Base-by-base conservation (phyloP, 1,140 invertebrate genomes). In the Drosophila athabasca region DNA sequence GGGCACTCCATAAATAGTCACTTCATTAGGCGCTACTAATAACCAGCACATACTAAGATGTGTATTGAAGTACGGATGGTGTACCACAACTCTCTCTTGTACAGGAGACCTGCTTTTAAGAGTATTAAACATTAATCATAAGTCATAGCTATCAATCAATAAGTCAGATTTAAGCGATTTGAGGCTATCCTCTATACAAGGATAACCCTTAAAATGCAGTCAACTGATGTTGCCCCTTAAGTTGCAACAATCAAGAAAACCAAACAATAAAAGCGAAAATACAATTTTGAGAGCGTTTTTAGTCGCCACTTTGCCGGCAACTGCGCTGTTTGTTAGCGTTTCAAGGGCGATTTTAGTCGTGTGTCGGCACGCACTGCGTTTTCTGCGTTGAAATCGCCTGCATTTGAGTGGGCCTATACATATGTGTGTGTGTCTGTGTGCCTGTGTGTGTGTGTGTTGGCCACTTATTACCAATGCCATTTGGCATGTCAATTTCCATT, bases 341-440 rank as follows among this genome's bases (percentile, higher is more conserved):
- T 69, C 66, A 69, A 69, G 66, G 66, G 66, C 66, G 66, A 41
- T 19, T 68, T 55, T 35, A 45, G 41, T 24, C 58, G 53, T 26
- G 26, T 29, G 50, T 29, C 50, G 31, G 35, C 35, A 39, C 35
- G 35, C 35, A 39, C 35, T 39, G 17, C 13, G 11, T 13, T 52
- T 52, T 15, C 50, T 31, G 50, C 15, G 3, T 61, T 31, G 41
- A 11, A 58, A 3, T 19, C 6, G 9, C 19, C 19, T 31, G 41
- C 26, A 46, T 5, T 39, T 13, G 3, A 13, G 9, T 35, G 35
- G 3, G 35, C 3, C 35, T 11, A 11, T 39, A 9, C 8, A 29
- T 7, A 8, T 3, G 8, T 35, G 7, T 8, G 3, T 9, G 35
- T 5, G 3, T 35, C 0, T 35, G n/a, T n/a, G n/a, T n/a, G n/a